Percentiles rank a stretch among this genome's conserved stretches.
These are phyloP conservation scores for Arvicanthis niloticus DNA, from an alignment of 2,113 vertebrate species.

Conservation along the genomic window DNA sequence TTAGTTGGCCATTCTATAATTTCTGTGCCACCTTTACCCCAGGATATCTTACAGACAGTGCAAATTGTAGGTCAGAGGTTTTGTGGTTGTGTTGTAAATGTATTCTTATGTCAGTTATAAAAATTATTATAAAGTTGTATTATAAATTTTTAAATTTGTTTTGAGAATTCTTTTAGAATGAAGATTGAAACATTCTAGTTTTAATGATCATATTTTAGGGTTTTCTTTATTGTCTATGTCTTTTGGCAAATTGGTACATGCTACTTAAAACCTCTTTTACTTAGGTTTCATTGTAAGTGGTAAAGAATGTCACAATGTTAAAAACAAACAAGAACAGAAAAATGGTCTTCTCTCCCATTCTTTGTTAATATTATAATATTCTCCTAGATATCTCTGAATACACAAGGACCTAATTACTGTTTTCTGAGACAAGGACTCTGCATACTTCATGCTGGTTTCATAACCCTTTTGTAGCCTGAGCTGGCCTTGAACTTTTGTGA, in stretches of 20 bases:
- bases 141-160: not conserved
- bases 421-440: not conserved
- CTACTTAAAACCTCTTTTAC: not conserved
- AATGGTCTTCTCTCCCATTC: not conserved
- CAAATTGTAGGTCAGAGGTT: not conserved
- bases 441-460: not conserved
- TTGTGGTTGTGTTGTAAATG: not conserved
- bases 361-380: not conserved
- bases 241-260: constrained; percentile 35
- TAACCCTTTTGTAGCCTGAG: not conserved
- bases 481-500: not conserved
- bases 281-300: not conserved
- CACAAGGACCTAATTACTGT: not conserved
- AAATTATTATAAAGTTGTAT: not conserved
- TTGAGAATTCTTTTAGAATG: constrained; percentile 27
- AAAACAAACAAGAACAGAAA: not conserved
- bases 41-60: no score
- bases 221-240: constrained; percentile 16
- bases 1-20: no score
- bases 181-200: constrained; percentile 38
- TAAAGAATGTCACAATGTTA: not conserved
- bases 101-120: not conserved
- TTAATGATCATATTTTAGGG: not conserved
- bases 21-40: no score
- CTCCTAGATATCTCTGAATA: not conserved